These are phyloP conservation scores for Ctenopoma kingsleyae DNA, from an alignment of 2,797 vertebrate genomes.

Conservation along the genomic window DNA sequence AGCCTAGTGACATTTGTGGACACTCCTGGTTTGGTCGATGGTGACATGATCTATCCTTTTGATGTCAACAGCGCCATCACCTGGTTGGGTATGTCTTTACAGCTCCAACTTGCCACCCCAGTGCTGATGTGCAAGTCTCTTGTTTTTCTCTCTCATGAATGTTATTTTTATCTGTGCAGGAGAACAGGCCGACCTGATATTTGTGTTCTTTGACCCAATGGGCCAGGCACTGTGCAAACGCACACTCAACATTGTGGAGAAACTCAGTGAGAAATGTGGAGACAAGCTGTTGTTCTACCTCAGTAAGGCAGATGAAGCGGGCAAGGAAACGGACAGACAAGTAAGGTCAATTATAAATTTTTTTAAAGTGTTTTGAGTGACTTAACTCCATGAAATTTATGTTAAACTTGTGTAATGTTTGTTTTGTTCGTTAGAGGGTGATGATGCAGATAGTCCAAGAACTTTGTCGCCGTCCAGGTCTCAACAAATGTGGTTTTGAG, in stretches of 20 bases:
- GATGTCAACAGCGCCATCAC: conserved; percentile 85
- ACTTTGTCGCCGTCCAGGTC: conserved; percentile 87
- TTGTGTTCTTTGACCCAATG: conserved; percentile 89
- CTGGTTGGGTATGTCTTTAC: conserved; percentile 80
- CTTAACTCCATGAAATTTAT: neutral
- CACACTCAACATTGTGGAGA: conserved; percentile 88
- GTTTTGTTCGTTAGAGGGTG: conserved; percentile 77
- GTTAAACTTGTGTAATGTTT: neutral
- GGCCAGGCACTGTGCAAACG: conserved; percentile 89
- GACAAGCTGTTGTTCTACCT: conserved; percentile 87
- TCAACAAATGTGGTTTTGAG: conserved; percentile 90
- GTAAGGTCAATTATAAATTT: conserved; percentile 35
- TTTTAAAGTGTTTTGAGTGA: neutral
- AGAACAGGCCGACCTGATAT: conserved; percentile 85
- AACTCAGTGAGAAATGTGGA: conserved; percentile 83
- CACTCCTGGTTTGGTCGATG: conserved; percentile 87
- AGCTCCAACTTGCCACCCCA: neutral
- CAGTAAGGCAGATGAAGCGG: conserved; percentile 87
- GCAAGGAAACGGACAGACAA: conserved; percentile 87
- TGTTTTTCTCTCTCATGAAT: neutral
- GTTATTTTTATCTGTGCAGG: conserved; percentile 62
- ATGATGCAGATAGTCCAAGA: conserved; percentile 91
- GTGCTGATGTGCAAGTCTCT: neutral
- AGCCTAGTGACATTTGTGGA: conserved; percentile 88
- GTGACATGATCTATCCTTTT: conserved; percentile 89